Evolutionary conservation across 2,113 vertebrate genomes (phyloP).

Genomic region (Genyomyrus donnyi): DNA sequence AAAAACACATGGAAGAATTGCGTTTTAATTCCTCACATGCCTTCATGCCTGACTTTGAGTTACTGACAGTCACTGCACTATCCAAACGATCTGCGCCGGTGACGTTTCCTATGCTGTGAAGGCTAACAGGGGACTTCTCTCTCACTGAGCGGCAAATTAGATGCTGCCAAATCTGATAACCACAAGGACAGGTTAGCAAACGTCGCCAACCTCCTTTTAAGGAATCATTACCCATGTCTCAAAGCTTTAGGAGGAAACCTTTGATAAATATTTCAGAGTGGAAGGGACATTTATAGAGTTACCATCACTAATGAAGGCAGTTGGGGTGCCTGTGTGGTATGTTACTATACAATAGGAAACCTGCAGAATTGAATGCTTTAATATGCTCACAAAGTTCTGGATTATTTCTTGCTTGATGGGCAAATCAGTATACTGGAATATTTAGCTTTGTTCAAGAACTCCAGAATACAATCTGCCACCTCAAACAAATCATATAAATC

Average conservation of each 20-base stretch:
- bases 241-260: conserved; percentile 37
- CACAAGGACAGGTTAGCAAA: conserved; percentile 12
- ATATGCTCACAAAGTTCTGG: background rate
- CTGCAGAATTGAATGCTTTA: background rate
- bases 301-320: background rate
- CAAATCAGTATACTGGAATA: background rate
- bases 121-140: background rate
- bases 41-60: background rate
- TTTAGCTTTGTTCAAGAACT: background rate
- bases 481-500: background rate
- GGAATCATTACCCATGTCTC: conserved; percentile 15
- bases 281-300: background rate
- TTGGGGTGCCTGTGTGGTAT: background rate
- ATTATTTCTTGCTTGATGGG: background rate
- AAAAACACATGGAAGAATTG: background rate
- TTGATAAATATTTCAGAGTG: background rate
- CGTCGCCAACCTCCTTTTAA: conserved; percentile 14
- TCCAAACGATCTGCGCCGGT: background rate
- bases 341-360: background rate
- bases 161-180: background rate
- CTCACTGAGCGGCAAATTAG: background rate
- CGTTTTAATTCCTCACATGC: background rate
- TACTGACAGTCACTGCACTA: background rate
- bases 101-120: background rate
- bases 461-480: background rate